Percentiles rank a stretch among this genome's conserved stretches.
phyloP scores from a whole-genome alignment of 1,140 invertebrate genomes.

The Coptotermes formosanus region DNA sequence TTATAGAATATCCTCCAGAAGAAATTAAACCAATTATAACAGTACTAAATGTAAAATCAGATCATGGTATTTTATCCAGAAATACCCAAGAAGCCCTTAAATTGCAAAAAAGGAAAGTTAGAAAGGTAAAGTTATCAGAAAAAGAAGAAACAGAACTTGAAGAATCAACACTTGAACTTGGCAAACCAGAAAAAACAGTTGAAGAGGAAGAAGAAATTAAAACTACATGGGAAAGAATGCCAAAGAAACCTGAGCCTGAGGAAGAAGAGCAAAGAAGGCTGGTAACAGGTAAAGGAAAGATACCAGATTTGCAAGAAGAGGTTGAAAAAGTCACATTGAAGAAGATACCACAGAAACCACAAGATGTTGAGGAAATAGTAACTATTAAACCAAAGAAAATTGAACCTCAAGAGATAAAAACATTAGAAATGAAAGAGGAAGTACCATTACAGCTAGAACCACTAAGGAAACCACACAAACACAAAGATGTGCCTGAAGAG shows the following conservation, averaged over 20 bases:
- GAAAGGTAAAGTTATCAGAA: conserved; percentile 41
- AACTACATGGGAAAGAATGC: conserved; percentile 37
- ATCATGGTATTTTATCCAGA: conserved; percentile 44
- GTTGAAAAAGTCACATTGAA: conserved; percentile 54
- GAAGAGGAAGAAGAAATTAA: conserved; percentile 39
- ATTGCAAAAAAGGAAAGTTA: conserved; percentile 43
- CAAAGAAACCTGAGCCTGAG: conserved; percentile 34
- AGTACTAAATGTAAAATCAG: conserved; percentile 38
- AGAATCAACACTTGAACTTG: conserved; percentile 36
- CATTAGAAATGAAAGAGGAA: conserved; percentile 15
- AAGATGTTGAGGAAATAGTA: conserved; percentile 42
- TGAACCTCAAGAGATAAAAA: conserved; percentile 19
- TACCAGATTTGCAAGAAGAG: conserved; percentile 51
- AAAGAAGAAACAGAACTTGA: conserved; percentile 39
- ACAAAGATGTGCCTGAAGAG: conserved; percentile 25
- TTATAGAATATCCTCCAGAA: conserved; percentile 38
- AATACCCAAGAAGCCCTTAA: conserved; percentile 45
- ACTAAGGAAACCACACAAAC: background rate
- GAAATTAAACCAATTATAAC: conserved; percentile 39
- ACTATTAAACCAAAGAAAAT: conserved; percentile 29
- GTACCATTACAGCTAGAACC: conserved; percentile 12
- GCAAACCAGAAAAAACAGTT: conserved; percentile 40
- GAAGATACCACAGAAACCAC: conserved; percentile 50
- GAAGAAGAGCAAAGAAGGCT: conserved; percentile 34
- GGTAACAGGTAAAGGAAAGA: conserved; percentile 48